Evolutionary conservation across 2,888 invertebrate genomes (phyloP).

Genomic region (Endotricha flammealis): DNA sequence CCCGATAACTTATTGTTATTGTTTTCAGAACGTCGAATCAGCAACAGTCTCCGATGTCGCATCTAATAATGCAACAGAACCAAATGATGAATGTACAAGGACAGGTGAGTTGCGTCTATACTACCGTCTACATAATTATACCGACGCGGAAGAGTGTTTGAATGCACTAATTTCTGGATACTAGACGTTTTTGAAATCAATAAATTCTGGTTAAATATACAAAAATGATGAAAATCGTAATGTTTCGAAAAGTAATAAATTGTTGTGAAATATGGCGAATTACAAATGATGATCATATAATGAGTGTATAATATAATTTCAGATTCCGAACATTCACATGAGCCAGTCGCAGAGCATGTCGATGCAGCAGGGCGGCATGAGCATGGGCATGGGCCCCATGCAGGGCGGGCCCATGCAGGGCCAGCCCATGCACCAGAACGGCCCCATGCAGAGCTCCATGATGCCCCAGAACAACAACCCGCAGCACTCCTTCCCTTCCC

Average conservation of each 20-base stretch:
- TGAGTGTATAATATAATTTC: slow-evolving; percentile 29
- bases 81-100: slow-evolving; percentile 76
- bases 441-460: slow-evolving; percentile 41
- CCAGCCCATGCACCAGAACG: slow-evolving; percentile 37
- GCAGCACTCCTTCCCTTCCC: slow-evolving; percentile 46
- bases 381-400: slow-evolving; percentile 42
- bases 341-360: slow-evolving; percentile 82
- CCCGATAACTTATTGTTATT: slow-evolving; percentile 7
- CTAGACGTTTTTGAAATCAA: too few relatives aligned
- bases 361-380: slow-evolving; percentile 51
- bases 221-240: too few relatives aligned
- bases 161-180: too few relatives aligned
- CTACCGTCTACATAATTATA: too few relatives aligned
- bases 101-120: slow-evolving; percentile 55
- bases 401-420: slow-evolving; percentile 38
- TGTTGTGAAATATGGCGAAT: too few relatives aligned
- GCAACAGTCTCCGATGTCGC: slow-evolving; percentile 72
- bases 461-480: slow-evolving; percentile 28
- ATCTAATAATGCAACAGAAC: slow-evolving; percentile 73
- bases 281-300: too few relatives aligned
- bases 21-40: slow-evolving; percentile 59
- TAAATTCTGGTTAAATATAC: too few relatives aligned
- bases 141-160: too few relatives aligned
- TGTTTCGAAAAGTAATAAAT: too few relatives aligned
- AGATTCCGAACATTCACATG: slow-evolving; percentile 84